Evolutionary conservation across 2,888 invertebrate species (phyloP).

Genomic region (Chalcosyrphus nemorum): DNA sequence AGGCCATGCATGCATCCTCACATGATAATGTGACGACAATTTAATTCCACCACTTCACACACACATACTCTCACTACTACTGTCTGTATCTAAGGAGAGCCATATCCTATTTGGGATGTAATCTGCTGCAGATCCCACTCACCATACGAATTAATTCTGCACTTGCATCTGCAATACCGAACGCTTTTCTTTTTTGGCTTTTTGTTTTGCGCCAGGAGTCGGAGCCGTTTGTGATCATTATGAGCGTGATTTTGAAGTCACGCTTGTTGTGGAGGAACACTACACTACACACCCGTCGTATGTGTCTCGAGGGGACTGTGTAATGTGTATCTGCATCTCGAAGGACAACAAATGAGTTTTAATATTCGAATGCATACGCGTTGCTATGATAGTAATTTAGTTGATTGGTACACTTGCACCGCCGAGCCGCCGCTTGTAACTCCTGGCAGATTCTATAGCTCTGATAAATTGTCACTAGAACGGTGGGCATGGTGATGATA

Average conservation of each 20-base stretch:
- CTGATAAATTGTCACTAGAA: conserved; percentile 62
- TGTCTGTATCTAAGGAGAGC: too few species aligned
- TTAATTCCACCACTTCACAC: conserved; percentile 58
- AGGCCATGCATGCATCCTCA: conserved; percentile 66
- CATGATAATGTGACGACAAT: conserved; percentile 70
- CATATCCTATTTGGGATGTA: conserved; percentile 58
- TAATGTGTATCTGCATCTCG: conserved; percentile 47
- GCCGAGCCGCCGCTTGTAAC: conserved; percentile 22
- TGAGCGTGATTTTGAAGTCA: conserved; percentile 73
- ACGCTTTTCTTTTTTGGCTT: too few species aligned
- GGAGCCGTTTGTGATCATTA: conserved; percentile 73
- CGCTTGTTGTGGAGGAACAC: conserved; percentile 60
- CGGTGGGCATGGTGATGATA: conserved; percentile 21
- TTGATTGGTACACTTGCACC: conserved; percentile 52
- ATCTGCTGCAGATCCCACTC: conserved; percentile 67
- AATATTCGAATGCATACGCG: conserved; percentile 69
- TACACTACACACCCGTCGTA: background rate
- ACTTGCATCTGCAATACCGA: conserved; percentile 72
- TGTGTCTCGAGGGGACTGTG: too few species aligned
- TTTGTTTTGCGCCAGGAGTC: conserved; percentile 19
- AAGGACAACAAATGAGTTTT: conserved; percentile 70
- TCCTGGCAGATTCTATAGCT: conserved; percentile 65
- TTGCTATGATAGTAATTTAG: conserved; percentile 62
- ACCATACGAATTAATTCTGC: conserved; percentile 72
- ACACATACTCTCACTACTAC: conserved; percentile 12